Evolutionary conservation across 2,888 invertebrate genomes (phyloP).

Genomic region (Xylota segnis): DNA sequence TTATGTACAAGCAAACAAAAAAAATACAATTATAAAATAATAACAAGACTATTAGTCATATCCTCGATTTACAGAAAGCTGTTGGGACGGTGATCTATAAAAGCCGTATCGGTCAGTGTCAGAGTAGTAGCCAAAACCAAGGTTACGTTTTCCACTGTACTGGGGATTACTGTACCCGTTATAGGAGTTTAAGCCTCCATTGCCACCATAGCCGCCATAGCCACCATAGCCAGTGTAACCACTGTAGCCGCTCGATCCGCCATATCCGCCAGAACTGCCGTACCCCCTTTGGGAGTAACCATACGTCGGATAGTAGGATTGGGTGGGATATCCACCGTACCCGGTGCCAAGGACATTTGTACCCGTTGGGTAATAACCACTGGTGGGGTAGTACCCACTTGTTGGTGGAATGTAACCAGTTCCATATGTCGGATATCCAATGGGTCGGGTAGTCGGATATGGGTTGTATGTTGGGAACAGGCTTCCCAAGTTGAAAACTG

Average conservation of each 20-base stretch:
- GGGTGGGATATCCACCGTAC: conserved; percentile 79
- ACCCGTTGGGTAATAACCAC: conserved; percentile 82
- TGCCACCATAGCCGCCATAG: conserved; percentile 87
- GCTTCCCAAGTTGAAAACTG: conserved; percentile 84
- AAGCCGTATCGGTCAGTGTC: conserved; percentile 82
- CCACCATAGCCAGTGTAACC: conserved; percentile 83
- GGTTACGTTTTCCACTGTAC: conserved; percentile 86
- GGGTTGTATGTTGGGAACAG: conserved; percentile 78
- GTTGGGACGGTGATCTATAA: conserved; percentile 61
- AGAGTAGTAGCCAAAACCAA: conserved; percentile 87
- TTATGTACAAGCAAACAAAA: conserved; percentile 16
- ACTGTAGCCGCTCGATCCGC: conserved; percentile 44
- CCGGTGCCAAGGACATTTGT: conserved; percentile 82
- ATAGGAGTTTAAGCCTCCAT: conserved; percentile 87
- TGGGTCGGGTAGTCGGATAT: conserved; percentile 62
- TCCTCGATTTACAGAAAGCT: conserved; percentile 76
- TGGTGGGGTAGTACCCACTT: conserved; percentile 43
- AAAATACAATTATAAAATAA: conserved; percentile 9
- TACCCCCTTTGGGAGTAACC: conserved; percentile 74
- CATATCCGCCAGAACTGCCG: conserved; percentile 73
- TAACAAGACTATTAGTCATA: conserved; percentile 70
- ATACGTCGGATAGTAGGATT: conserved; percentile 57
- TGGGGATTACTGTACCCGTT: conserved; percentile 86
- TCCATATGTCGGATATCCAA: conserved; percentile 68
- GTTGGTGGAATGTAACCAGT: conserved; percentile 70